Conservation (phyloP, 2,888 invertebrate genomes). For the Pristionchus mayeri region DNA sequence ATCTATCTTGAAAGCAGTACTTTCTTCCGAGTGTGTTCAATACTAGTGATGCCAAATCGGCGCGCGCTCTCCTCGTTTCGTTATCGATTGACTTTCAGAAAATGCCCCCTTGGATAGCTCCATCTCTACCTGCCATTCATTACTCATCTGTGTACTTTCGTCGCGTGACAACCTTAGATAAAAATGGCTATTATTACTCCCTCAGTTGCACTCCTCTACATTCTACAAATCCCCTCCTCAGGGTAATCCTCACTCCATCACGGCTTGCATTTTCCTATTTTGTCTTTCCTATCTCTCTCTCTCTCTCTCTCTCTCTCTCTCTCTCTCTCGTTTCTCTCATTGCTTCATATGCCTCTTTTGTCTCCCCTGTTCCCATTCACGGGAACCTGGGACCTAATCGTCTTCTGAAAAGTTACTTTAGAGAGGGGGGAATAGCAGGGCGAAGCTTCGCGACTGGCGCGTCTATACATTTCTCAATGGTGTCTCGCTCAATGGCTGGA, state of each 20-base stretch:
- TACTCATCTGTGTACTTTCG: background rate
- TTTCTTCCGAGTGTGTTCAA: background rate
- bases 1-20: too few species aligned
- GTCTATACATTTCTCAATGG: background rate
- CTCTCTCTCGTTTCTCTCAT: too few species aligned
- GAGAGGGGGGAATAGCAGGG: background rate
- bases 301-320: background rate
- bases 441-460: background rate
- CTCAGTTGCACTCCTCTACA: background rate
- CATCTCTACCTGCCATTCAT: background rate
- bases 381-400: background rate
- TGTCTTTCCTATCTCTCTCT: background rate
- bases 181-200: background rate
- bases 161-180: background rate
- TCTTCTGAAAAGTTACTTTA: background rate
- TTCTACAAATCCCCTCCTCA: background rate
- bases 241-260: conserved; percentile 14
- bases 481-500: background rate
- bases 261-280: background rate
- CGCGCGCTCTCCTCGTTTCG: background rate
- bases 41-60: background rate
- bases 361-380: background rate
- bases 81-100: too few species aligned
- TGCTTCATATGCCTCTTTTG: background rate
- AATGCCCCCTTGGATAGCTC: background rate